A percentile compares a stretch with the other conserved stretches of the same genome.
Conservation (phyloP, 2,113 vertebrate species). For the Heptranchias perlo region DNA sequence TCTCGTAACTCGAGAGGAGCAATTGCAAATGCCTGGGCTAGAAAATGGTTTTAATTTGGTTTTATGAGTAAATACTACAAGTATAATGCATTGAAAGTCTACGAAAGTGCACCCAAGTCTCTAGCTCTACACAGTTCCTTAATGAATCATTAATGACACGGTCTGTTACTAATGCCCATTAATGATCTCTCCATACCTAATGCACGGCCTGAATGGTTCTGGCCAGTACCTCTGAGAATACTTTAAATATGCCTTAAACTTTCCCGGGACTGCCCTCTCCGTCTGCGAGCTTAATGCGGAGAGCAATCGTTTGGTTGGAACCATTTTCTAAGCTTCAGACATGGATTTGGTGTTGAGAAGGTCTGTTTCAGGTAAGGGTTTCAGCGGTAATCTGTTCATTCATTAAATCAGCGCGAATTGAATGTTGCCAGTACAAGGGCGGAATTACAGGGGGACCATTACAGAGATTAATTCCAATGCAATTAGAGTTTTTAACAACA, state of each 20-base stretch:
- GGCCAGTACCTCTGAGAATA: conserved; percentile 78
- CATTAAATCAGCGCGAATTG: neutral
- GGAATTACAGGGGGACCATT: conserved; percentile 43
- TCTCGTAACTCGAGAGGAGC: conserved; percentile 78
- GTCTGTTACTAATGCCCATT: conserved; percentile 95
- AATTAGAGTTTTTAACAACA: neutral
- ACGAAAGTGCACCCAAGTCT: conserved; percentile 47
- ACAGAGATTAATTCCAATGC: neutral
- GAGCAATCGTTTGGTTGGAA: conserved; percentile 57
- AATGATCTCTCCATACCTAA: conserved; percentile 88
- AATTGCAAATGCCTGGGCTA: conserved; percentile 61
- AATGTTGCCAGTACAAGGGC: conserved; percentile 35
- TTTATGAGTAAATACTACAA: conserved; percentile 45
- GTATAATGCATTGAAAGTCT: conserved; percentile 43
- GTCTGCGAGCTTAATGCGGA: conserved; percentile 62
- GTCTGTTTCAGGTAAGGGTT: conserved; percentile 85
- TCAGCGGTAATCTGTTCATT: neutral
- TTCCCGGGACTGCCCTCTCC: conserved; percentile 65
- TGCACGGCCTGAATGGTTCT: conserved; percentile 82
- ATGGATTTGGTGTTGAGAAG: conserved; percentile 92
- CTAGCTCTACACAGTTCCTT: conserved; percentile 74
- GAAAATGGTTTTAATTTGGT: conserved; percentile 63
- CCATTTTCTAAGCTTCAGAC: conserved; percentile 55
- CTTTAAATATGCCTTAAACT: conserved; percentile 87
- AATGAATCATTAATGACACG: conserved; percentile 97